These are phyloP conservation scores for Acheta domesticus DNA, from an alignment of 2,888 invertebrate species.

Conservation along the genomic window DNA sequence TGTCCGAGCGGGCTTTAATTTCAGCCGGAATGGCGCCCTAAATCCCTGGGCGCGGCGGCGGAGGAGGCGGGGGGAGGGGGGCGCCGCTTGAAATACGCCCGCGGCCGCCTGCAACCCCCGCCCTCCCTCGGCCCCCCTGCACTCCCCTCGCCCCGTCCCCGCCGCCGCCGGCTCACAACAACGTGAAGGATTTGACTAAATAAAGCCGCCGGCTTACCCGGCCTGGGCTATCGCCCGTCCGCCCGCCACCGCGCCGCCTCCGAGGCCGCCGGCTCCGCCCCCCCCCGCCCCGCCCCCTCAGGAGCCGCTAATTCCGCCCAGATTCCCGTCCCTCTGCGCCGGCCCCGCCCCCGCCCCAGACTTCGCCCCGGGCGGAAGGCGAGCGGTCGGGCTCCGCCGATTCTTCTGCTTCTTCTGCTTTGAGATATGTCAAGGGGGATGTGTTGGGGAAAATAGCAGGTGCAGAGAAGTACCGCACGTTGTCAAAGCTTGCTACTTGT, in stretches of 20 bases:
- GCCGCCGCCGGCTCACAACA: slow-evolving; percentile 30
- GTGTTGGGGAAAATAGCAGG: too few species aligned
- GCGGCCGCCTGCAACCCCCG: slow-evolving; percentile 18
- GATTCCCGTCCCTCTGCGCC: not conserved
- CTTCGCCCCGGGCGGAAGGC: not conserved
- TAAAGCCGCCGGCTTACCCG: slow-evolving; percentile 33
- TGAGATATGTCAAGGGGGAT: too few species aligned
- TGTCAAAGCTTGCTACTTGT: too few species aligned
- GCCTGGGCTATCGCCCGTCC: not conserved
- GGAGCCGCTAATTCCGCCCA: not conserved
- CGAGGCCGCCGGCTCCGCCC: not conserved
- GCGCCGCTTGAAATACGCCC: slow-evolving; percentile 27
- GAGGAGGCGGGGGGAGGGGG: not conserved
- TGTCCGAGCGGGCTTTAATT: slow-evolving; percentile 32
- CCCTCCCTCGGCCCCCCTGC: not conserved
- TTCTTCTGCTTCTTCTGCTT: too few species aligned
- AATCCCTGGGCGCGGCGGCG: slow-evolving; percentile 30
- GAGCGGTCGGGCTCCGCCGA: not conserved
- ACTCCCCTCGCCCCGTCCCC: slow-evolving; percentile 25
- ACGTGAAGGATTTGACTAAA: slow-evolving; percentile 34
- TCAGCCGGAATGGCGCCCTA: slow-evolving; percentile 33
- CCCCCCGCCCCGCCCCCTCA: not conserved
- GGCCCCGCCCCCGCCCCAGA: not conserved
- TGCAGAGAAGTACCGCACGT: too few species aligned
- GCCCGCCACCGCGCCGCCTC: not conserved